phyloP scores from a whole-genome alignment of 2,888 invertebrate genomes.

The Ennomos fuscantarius region DNA sequence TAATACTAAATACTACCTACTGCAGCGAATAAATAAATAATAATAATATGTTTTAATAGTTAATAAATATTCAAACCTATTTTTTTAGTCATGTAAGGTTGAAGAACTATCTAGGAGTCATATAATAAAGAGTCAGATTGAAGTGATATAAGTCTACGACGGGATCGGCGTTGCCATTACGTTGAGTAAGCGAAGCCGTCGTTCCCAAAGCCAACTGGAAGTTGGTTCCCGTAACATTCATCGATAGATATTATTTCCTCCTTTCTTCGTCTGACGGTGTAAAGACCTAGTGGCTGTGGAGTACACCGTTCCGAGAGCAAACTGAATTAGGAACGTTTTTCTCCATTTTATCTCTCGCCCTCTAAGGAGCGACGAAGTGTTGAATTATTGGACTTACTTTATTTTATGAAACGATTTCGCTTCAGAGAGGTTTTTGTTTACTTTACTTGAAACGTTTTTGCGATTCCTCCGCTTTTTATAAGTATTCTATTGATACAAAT shows the following conservation, averaged over 20 bases:
- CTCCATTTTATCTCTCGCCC: slow-evolving; percentile 76
- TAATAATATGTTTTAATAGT: too few species aligned
- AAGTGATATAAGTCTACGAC: slow-evolving; percentile 32
- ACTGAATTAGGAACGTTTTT: slow-evolving; percentile 82
- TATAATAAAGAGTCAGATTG: slow-evolving; percentile 44
- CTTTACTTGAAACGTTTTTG: slow-evolving; percentile 65
- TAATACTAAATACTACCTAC: too few species aligned
- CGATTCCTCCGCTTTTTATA: slow-evolving; percentile 49
- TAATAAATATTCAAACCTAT: too few species aligned
- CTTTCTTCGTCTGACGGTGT: slow-evolving; percentile 50
- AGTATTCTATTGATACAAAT: slow-evolving; percentile 51
- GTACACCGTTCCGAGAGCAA: slow-evolving; percentile 68
- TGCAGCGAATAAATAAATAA: too few species aligned
- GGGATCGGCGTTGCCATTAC: slow-evolving; percentile 47
- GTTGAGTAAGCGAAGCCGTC: slow-evolving; percentile 56
- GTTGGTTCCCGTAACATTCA: slow-evolving; percentile 50
- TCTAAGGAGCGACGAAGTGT: slow-evolving; percentile 74
- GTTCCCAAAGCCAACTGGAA: slow-evolving; percentile 55
- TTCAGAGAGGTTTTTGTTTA: slow-evolving; percentile 72
- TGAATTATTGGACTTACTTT: slow-evolving; percentile 82
- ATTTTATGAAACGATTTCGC: slow-evolving; percentile 78
- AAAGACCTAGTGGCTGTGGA: slow-evolving; percentile 64
- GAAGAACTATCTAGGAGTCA: slow-evolving; percentile 42
- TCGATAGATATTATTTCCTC: slow-evolving; percentile 70
- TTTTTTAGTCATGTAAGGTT: slow-evolving; percentile 32